A percentile compares a stretch with the other conserved stretches of the same genome.
Evolutionary conservation across 2,888 invertebrate genomes (phyloP).

Genomic region (Ypsolopha scabrella): DNA sequence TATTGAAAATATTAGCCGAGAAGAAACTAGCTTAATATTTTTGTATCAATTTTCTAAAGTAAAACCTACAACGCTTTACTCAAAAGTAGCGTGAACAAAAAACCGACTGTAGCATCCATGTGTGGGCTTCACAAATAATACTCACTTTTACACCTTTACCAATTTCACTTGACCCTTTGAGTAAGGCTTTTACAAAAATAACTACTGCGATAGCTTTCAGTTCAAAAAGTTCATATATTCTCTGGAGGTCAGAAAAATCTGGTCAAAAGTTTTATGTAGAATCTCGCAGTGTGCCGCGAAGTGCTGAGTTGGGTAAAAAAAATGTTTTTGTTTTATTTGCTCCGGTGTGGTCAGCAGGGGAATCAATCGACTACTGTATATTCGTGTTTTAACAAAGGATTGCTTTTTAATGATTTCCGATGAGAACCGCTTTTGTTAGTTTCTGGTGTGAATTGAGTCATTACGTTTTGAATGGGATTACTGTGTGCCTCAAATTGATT

Average conservation of each 20-base stretch:
- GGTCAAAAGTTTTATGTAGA: slow-evolving; percentile 21
- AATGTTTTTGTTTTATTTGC: slow-evolving; percentile 5
- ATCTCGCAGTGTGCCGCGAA: slow-evolving; percentile 50
- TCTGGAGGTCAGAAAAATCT: neutral
- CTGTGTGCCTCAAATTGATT: no score
- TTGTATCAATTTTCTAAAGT: slow-evolving; percentile 2
- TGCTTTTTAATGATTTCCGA: slow-evolving; percentile 4
- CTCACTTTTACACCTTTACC: neutral
- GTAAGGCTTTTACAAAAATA: slow-evolving; percentile 11
- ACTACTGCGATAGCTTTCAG: no score
- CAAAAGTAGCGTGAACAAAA: slow-evolving; percentile 32
- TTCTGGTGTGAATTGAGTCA: neutral
- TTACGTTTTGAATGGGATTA: neutral
- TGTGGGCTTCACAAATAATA: slow-evolving; percentile 24
- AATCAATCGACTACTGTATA: slow-evolving; percentile 6
- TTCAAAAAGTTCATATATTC: no score
- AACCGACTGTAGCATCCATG: slow-evolving; percentile 8
- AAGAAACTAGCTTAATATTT: no score
- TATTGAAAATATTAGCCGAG: slow-evolving; percentile 8
- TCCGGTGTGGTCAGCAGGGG: slow-evolving; percentile 20
- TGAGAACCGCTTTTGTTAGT: slow-evolving; percentile 1
- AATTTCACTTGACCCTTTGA: neutral
- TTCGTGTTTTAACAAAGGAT: slow-evolving; percentile 1
- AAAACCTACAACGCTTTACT: neutral
- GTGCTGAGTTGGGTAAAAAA: slow-evolving; percentile 15